Evolutionary conservation across 2,797 vertebrate species (phyloP), one percentile per base, ranked within the genome.

Genomic region (Hylomyscus alleni): DNA sequence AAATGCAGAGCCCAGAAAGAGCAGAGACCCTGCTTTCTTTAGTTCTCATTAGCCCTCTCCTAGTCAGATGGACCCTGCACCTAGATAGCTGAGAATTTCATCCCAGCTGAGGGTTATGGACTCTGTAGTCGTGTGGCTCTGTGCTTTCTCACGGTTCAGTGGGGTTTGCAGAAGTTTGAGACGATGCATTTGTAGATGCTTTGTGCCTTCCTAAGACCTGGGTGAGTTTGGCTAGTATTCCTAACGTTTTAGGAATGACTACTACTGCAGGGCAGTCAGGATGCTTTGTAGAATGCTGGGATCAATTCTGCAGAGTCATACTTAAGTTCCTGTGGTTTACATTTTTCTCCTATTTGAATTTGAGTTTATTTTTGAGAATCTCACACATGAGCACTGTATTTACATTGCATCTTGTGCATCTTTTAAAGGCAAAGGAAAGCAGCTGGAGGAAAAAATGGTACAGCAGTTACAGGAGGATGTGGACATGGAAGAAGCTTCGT

Each of bases 371-470:
- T 85, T 85, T 65, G 60, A 50, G 44, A 50, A 15, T 85, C 62
- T 50, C 19, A 14, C 47, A 22, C 29, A n/a, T 9, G 62, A 67
- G 44, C 34, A 67, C 62, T 67, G 83, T 67, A 24, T 85, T 85
- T 85, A 85, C 19, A 52, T 50, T 85, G 19, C 13, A 31, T 60
- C 56, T 83, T n/a, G 19, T 85, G 31, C 6, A 24, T 85, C 83
- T 85, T 87, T 97, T 98, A 24, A 97, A 99, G 99, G 99, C 97
- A 99, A 99, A 98, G 98, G 99, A 97, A 99, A 99, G 97, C 97
- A 98, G 65, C 92, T 99, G 99, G 99, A 99, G 98, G 99, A 99
- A 69, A 99, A 99, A 98, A 99, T 99, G 99, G 99, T 99, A 67
- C 99, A 99, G 97, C 99, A 99, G 93, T 97, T 99, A 93, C 99